Evolutionary conservation across 2,888 invertebrate genomes (phyloP).

Genomic region (Tromatobia lineatoria): DNA sequence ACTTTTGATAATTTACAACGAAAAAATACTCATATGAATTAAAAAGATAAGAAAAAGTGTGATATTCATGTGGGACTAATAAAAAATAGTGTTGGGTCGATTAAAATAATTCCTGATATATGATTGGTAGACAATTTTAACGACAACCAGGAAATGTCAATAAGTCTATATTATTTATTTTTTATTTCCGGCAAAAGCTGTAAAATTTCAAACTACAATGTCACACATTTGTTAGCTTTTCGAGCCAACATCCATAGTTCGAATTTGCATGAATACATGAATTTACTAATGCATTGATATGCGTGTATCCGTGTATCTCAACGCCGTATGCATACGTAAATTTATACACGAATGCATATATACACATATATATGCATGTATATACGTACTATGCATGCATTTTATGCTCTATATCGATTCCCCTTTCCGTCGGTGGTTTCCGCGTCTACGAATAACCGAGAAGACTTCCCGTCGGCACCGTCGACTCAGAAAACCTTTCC

Average conservation of each 20-base stretch:
- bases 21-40: no score
- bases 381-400: conserved; percentile 37
- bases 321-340: conserved; percentile 38
- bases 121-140: no score
- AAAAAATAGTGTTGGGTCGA: no score
- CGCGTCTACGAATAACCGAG: conserved; percentile 63
- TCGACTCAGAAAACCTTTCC: conserved; percentile 50
- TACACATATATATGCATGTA: conserved; percentile 20
- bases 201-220: not conserved
- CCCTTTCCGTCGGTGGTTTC: conserved; percentile 44
- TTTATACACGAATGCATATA: not conserved
- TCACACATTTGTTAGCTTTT: conserved; percentile 5
- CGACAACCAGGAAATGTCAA: no score
- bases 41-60: no score
- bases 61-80: no score
- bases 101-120: no score
- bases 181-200: not conserved
- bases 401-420: conserved; percentile 42
- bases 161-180: no score
- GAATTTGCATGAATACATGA: conserved; percentile 30
- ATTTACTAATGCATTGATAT: conserved; percentile 30
- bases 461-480: conserved; percentile 59
- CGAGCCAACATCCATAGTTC: not conserved
- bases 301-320: conserved; percentile 11
- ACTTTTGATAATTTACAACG: no score